A percentile compares a stretch with the other conserved stretches of the same genome.
Conservation (phyloP, 2,113 vertebrate genomes). For the Excalfactoria chinensis region DNA sequence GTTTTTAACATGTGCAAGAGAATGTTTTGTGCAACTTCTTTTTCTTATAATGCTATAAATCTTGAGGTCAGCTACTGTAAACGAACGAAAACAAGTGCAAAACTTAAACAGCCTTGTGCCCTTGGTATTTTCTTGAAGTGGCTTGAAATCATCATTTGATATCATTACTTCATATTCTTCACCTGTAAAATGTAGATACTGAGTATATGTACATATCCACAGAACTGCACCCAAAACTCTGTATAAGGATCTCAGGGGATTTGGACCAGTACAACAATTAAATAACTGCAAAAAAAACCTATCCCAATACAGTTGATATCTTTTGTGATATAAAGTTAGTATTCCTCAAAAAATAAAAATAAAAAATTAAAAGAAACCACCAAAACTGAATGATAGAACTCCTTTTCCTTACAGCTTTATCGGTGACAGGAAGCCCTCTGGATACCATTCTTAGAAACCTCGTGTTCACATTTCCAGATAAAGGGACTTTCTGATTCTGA, state of each 20-base stretch:
- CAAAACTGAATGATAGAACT: not conserved
- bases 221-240: not conserved
- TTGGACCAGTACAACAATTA: not conserved
- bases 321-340: not conserved
- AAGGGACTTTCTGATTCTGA: constrained; percentile 26
- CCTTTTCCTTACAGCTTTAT: constrained; percentile 13
- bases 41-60: not conserved
- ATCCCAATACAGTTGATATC: not conserved
- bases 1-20: not conserved
- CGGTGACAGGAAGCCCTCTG: constrained; percentile 27
- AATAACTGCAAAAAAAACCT: not conserved
- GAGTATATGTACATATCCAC: not conserved
- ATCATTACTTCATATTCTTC: not conserved
- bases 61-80: not conserved
- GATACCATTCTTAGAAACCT: not conserved
- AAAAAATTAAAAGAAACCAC: no score
- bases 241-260: not conserved
- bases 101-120: not conserved
- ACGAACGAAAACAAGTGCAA: not conserved
- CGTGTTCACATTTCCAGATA: constrained; percentile 40
- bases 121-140: constrained; percentile 37
- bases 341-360: not conserved
- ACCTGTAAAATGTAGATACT: not conserved
- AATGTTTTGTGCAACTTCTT: not conserved
- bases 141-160: not conserved